Evolutionary conservation across 2,113 vertebrate genomes (phyloP), one percentile per base, ranked within the genome.

Genomic region (Osmerus mordax): DNA sequence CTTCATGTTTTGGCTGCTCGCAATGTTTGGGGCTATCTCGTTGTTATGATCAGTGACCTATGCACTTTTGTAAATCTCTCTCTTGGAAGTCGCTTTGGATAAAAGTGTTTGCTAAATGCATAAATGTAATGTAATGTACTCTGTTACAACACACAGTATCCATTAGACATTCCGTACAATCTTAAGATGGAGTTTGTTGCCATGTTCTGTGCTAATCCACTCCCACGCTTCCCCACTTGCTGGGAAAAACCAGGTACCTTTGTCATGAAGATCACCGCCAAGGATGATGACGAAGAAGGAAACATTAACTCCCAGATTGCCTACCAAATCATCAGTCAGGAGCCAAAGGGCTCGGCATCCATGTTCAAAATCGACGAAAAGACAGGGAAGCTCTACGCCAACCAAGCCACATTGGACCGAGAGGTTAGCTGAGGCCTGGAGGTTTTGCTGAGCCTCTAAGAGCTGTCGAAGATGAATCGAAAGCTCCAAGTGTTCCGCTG

Each of bases 321-420:
- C 29, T 93, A 91, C 78, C 79, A 15, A 53, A 93, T 93, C 36
- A 0, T 90, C 67, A 87, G 84, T 21, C 90, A 92, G 81, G 81
- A 86, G 63, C 92, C 91, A 32, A 13, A 13, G 0, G 81, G 69
- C 11, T 19, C 21, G 0, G 78, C 71, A 3, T 4, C 32, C 15
- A 87, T 90, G 87, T 93, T 93, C 70, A 19, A 3, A 2, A 70
- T 93, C 5, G 74, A 92, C 1, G 3, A 8, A 75, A 67, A 70
- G 0, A 88, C 90, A 1, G 92, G 92, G 3, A 82, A 84, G 23
- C 1, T 93, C 14, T 86, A 54, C 4, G 87, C 91, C 32, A 89
- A 86, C n/a, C 70, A 89, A 25, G 9, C 59, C 23, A 82, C 67
- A 4, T 77, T 92, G 76, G 91, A 93, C 78, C 78, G 91, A 84